Base-by-base conservation (phyloP, 2,888 invertebrate species). In the Venustoraphidia nigricollis region DNA sequence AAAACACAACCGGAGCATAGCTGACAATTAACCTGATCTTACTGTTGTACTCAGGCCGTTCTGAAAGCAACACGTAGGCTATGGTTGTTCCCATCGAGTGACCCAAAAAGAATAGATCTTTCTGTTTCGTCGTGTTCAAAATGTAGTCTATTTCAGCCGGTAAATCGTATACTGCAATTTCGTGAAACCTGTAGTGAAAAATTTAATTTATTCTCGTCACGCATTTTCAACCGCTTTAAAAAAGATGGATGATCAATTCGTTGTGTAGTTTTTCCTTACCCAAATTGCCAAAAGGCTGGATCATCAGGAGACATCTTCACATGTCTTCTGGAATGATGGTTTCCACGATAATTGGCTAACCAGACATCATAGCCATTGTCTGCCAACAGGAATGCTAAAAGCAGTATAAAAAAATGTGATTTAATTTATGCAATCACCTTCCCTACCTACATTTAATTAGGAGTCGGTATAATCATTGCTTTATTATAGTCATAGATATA, bases 291-390 rank as follows among this genome's bases (percentile, higher is more conserved):
- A 60, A 73, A 81, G 13, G 63, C 58, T 10, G 65, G 56, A 51
- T 70, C 65, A 34, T 64, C 61, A 3, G 70, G 64, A 51, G 64
- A 58, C 34, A 69, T 59, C 8, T 57, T 62, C 34, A 62, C 55
- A 56, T 80, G 79, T 37, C 62, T 62, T 46, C 66, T 65, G 10
- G 73, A 71, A 58, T 78, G 78, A 2, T 67, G 68, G 60, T 77
- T 79, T 27, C 79, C 80, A 48, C 80, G 61, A 49, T 70, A 66
- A 58, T 80, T 81, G 1, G 72, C 72, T 47, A 81, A 55, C 79
- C 79, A 80, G 9, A 69, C 68, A 51, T 71, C 71, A 52, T 68
- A 71, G 6, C 70, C 70, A 8, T 61, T 61, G 55, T 71, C 69
- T 2, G 69, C 60, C 40, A 71, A 69, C 62, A 66, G 67, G 68